These are phyloP conservation scores for Trissolcus basalis DNA, from an alignment of 1,140 invertebrate species.

Conservation along the genomic window DNA sequence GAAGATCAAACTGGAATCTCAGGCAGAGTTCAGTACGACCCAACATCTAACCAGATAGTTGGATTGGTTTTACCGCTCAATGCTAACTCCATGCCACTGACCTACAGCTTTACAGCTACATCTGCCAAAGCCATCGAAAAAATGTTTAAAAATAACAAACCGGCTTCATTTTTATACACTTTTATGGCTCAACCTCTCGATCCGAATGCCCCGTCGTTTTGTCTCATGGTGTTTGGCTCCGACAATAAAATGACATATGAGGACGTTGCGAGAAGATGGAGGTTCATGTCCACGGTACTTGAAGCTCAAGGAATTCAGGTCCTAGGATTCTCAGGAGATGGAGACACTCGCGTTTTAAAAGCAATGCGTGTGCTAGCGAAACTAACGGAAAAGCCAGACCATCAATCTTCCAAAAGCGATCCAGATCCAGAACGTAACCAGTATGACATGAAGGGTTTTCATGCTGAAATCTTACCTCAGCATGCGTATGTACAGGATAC, in stretches of 20 bases:
- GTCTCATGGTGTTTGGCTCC: constrained; percentile 41
- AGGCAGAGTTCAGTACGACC: constrained; percentile 48
- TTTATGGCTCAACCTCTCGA: constrained; percentile 43
- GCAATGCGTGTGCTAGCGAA: no score
- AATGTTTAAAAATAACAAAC: constrained; percentile 26
- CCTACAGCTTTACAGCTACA: constrained; percentile 26
- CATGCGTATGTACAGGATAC: no score
- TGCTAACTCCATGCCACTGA: constrained; percentile 32
- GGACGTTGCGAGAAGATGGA: constrained; percentile 27
- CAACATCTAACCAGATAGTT: constrained; percentile 43
- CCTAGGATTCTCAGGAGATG: constrained; percentile 30
- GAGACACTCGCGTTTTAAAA: constrained; percentile 25
- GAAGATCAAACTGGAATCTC: constrained; percentile 45
- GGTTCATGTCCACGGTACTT: constrained; percentile 14
- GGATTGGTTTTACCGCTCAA: constrained; percentile 51
- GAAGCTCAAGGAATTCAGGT: constrained; percentile 37
- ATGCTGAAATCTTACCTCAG: no score
- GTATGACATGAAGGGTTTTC: no score
- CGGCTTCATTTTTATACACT: constrained; percentile 32
- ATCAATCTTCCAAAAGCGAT: no score
- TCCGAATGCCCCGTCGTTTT: constrained; percentile 30
- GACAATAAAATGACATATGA: constrained; percentile 35
- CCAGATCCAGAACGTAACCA: no score
- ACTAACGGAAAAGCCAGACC: no score
- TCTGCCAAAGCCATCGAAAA: constrained; percentile 41